A percentile compares a stretch with the other conserved stretches of the same genome.
Conservation (phyloP, 2,888 invertebrate genomes). For the Lapara coniferarum region DNA sequence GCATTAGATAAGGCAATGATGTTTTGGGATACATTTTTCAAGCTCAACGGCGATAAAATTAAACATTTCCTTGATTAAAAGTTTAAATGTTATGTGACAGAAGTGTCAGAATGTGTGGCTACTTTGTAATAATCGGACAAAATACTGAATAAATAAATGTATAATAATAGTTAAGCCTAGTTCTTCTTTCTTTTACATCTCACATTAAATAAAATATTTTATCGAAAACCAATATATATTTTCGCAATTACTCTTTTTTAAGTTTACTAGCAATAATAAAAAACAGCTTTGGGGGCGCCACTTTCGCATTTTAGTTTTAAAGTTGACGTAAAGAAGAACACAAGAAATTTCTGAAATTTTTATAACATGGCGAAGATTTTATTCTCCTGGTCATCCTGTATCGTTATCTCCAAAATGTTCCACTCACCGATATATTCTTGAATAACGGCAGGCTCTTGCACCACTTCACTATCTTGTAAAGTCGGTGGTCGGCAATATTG, state of each 20-base stretch:
- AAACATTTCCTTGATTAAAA: not conserved
- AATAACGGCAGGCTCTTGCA: constrained; percentile 98
- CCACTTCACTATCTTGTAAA: constrained; percentile 99
- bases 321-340: too few species aligned
- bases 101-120: not conserved
- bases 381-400: not conserved
- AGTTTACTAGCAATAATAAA: too few species aligned
- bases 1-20: constrained; percentile 15
- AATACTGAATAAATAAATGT: too few species aligned
- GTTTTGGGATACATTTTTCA: constrained; percentile 27
- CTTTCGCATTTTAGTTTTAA: too few species aligned
- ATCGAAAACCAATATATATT: too few species aligned
- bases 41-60: constrained; percentile 1
- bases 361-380: not conserved
- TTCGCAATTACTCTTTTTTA: too few species aligned
- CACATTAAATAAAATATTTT: too few species aligned
- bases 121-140: too few species aligned
- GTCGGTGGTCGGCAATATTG: constrained; percentile 96
- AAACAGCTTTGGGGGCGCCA: too few species aligned
- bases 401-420: too few species aligned
- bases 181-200: too few species aligned
- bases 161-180: too few species aligned
- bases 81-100: not conserved
- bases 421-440: constrained; percentile 95
- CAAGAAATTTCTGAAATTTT: not conserved